phyloP scores from a whole-genome alignment of 2,113 vertebrate genomes.

The Tetrao urogallus region DNA sequence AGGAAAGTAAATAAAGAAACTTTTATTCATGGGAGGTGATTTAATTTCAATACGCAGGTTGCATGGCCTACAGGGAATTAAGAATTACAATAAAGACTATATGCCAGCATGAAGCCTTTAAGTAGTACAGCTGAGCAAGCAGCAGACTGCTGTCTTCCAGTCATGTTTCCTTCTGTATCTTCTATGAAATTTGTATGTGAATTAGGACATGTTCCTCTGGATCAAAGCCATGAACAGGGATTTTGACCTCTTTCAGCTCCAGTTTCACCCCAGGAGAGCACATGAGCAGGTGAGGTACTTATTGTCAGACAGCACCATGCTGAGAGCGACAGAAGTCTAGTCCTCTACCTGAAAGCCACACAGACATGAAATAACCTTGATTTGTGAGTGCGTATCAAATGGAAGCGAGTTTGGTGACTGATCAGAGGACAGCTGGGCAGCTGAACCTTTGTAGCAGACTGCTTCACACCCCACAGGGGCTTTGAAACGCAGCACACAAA shows the following conservation, averaged over 20 bases:
- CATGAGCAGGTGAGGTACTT: neutral
- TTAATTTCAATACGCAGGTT: neutral
- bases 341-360: neutral
- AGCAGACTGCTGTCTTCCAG: neutral
- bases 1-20: neutral
- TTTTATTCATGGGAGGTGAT: rapidly evolving
- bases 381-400: neutral
- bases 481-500: neutral
- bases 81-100: neutral
- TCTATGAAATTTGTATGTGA: neutral
- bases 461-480: neutral
- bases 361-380: rapidly evolving
- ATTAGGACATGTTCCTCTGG: neutral
- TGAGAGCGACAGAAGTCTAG: neutral
- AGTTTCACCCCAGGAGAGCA: neutral
- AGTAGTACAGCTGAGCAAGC: neutral
- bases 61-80: neutral
- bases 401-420: neutral
- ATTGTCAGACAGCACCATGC: neutral
- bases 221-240: neutral
- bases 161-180: neutral
- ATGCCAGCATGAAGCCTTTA: neutral
- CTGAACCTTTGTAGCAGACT: neutral
- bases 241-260: neutral
- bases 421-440: neutral